phyloP scores from a whole-genome alignment of 2,113 vertebrate genomes.

The Orientallactaga bullata region DNA sequence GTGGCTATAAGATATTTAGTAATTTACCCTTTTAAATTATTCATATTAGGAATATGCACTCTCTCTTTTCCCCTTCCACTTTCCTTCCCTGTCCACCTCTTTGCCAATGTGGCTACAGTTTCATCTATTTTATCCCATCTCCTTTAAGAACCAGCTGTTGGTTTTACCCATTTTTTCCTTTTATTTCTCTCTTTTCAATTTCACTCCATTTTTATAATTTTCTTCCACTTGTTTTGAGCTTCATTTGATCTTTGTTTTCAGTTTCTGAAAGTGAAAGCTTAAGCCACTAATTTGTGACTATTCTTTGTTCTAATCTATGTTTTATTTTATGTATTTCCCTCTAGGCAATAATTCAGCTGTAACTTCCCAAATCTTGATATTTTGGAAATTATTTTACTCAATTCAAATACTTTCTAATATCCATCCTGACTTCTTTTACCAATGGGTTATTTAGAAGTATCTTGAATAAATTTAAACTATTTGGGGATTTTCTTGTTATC shows the following conservation, averaged over 20 bases:
- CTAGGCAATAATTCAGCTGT: background rate
- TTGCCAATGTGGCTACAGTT: background rate
- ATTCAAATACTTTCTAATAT: constrained; percentile 1
- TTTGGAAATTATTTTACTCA: constrained; percentile 31
- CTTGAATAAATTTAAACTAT: constrained; percentile 17
- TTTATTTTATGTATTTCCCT: background rate
- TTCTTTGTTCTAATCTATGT: constrained; percentile 23
- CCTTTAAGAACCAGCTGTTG: background rate
- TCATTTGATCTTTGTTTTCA: constrained; percentile 23
- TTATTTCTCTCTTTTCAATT: background rate
- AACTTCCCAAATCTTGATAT: background rate
- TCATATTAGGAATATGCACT: background rate
- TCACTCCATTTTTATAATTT: constrained; percentile 6
- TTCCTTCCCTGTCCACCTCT: background rate
- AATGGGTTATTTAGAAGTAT: background rate
- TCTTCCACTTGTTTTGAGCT: background rate
- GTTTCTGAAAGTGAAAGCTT: background rate
- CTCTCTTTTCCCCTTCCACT: background rate
- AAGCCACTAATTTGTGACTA: background rate
- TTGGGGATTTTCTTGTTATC: constrained; percentile 7
- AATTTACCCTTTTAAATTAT: background rate
- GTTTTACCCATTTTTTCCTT: constrained; percentile 10
- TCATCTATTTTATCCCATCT: constrained; percentile 2
- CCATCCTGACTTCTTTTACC: background rate
- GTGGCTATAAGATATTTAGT: background rate